Conservation (phyloP, 2,113 vertebrate genomes). For the Coptodon rendalli region DNA sequence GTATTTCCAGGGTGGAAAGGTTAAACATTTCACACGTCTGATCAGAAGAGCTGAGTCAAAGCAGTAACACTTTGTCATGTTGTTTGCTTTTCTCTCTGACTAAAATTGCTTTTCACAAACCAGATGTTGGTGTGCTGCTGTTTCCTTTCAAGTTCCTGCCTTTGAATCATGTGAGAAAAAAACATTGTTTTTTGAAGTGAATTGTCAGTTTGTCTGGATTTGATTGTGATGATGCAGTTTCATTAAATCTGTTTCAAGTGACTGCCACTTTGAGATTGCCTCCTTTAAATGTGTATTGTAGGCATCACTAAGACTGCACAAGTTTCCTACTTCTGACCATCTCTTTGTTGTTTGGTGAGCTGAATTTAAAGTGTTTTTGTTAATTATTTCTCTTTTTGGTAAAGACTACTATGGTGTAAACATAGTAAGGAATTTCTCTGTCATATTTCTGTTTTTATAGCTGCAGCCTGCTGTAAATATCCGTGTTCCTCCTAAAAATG, state of each 20-base stretch:
- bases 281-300: neutral
- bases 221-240: neutral
- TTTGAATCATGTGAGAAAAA: neutral
- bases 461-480: neutral
- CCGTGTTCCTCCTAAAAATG: neutral
- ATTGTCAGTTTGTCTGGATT: neutral
- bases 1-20: neutral
- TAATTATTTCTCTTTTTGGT: neutral
- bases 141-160: neutral
- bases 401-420: neutral
- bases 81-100: neutral
- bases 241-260: neutral
- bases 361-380: slow-evolving; percentile 4
- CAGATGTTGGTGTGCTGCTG: neutral
- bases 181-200: neutral
- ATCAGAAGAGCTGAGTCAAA: neutral
- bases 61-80: neutral
- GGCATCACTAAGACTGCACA: neutral
- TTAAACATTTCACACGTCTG: neutral
- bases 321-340: neutral
- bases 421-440: neutral
- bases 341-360: neutral
- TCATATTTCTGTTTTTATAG: neutral
- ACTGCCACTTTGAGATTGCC: neutral
- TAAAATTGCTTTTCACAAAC: neutral